phyloP scores from a whole-genome alignment of 2,797 vertebrate genomes.

The Remorina albescens region DNA sequence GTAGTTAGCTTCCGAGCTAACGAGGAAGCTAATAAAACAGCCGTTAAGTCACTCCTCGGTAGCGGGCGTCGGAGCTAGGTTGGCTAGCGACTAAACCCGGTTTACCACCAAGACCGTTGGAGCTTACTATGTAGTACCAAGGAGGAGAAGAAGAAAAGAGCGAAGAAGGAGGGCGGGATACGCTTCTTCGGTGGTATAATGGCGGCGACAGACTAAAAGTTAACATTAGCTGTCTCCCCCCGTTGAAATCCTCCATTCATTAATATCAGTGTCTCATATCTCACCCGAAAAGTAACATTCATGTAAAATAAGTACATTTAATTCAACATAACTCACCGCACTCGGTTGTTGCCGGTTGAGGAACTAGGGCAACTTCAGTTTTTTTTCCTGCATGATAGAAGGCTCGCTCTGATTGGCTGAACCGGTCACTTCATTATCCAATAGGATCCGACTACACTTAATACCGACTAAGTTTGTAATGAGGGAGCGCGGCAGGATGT shows the following conservation, averaged over 20 bases:
- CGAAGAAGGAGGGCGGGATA: slow-evolving; percentile 83
- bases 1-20: slow-evolving; percentile 40
- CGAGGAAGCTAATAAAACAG: slow-evolving; percentile 19
- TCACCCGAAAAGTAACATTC: slow-evolving; percentile 9
- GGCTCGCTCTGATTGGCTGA: slow-evolving; percentile 69
- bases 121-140: slow-evolving; percentile 66
- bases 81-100: slow-evolving; percentile 34
- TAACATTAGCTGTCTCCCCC: slow-evolving; percentile 84
- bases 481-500: slow-evolving; percentile 53
- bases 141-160: slow-evolving; percentile 77
- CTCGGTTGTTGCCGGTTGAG: slow-evolving; percentile 52
- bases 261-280: neutral
- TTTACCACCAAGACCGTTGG: slow-evolving; percentile 65
- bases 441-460: slow-evolving; percentile 63
- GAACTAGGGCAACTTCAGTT: slow-evolving; percentile 76
- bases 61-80: neutral
- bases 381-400: slow-evolving; percentile 57
- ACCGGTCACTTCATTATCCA: slow-evolving; percentile 43
- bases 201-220: slow-evolving; percentile 79
- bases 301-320: slow-evolving; percentile 24
- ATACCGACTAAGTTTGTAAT: slow-evolving; percentile 51
- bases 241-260: slow-evolving; percentile 76
- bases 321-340: slow-evolving; percentile 75
- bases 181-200: slow-evolving; percentile 90
- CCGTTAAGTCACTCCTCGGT: neutral